Evolutionary conservation across 2,888 invertebrate species (phyloP).

Genomic region (Habroteleia sp.): DNA sequence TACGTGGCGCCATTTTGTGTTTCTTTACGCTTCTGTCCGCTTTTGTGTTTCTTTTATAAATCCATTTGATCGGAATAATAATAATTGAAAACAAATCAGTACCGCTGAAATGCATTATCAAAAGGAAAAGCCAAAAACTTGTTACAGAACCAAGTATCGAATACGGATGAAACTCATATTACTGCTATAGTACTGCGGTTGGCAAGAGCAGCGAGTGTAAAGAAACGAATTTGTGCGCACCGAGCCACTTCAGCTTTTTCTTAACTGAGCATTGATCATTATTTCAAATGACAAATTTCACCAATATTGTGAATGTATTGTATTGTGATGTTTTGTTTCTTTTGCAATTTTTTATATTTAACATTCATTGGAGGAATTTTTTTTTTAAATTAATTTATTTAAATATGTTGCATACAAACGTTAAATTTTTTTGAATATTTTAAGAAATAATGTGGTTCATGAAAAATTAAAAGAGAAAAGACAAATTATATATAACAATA

Average conservation of each 20-base stretch:
- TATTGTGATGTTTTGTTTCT: too few species aligned
- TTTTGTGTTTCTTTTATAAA: conserved; percentile 60
- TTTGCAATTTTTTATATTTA: too few species aligned
- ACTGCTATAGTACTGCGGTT: too few species aligned
- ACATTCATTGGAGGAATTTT: too few species aligned
- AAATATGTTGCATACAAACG: too few species aligned
- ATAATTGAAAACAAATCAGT: conserved; percentile 16
- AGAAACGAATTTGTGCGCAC: conserved; percentile 79
- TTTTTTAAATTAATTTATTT: too few species aligned
- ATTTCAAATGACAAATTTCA: conserved; percentile 34
- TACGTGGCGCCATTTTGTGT: conserved; percentile 64
- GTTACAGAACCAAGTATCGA: conserved; percentile 40
- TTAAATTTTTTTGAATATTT: too few species aligned
- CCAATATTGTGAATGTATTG: background rate
- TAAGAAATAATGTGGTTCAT: too few species aligned
- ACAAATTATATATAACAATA: too few species aligned
- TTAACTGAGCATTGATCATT: conserved; percentile 12
- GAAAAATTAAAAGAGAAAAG: too few species aligned
- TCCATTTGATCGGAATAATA: conserved; percentile 44
- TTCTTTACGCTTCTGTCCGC: conserved; percentile 65
- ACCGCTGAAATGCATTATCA: too few species aligned
- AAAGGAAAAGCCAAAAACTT: too few species aligned
- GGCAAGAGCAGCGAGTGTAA: conserved; percentile 68
- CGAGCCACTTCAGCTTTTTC: conserved; percentile 76
- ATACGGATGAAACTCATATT: conserved; percentile 19